A percentile compares a stretch with the other conserved stretches of the same genome.
Evolutionary conservation across 2,113 vertebrate species (phyloP).

Genomic region (Periophthalmus modestus): DNA sequence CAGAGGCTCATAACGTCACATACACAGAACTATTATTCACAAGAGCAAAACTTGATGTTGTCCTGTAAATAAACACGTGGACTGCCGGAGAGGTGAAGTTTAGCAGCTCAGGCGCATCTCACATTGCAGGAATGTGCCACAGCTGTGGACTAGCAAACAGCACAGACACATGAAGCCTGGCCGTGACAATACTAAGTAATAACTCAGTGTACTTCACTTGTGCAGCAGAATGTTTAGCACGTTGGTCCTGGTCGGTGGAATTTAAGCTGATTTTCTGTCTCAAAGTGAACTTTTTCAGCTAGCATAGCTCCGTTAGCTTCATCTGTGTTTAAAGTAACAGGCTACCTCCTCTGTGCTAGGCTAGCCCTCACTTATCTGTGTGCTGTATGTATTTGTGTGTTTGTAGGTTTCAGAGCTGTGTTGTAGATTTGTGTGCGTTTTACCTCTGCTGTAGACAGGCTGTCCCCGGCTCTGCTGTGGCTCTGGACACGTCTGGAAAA

Average conservation of each 20-base stretch:
- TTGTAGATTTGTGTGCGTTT: neutral
- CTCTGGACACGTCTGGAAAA: neutral
- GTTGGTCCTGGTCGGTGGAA: neutral
- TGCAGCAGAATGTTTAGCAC: neutral
- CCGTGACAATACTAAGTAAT: neutral
- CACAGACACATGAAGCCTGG: neutral
- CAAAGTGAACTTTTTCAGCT: neutral
- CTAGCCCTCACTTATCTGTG: neutral
- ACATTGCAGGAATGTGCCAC: constrained; percentile 28
- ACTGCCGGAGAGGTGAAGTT: neutral
- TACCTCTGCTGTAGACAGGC: constrained; percentile 41
- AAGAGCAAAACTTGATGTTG: neutral
- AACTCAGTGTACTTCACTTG: neutral
- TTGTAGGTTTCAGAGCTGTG: neutral
- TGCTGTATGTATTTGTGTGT: neutral
- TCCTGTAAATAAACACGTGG: neutral
- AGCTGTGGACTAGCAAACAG: neutral
- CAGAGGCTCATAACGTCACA: neutral
- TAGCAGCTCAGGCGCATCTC: constrained; percentile 41
- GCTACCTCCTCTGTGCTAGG: neutral
- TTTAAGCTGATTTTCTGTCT: neutral
- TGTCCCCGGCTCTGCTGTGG: neutral
- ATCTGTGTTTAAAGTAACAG: neutral
- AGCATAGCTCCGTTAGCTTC: constrained; percentile 5
- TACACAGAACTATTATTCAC: neutral